Base-by-base conservation (phyloP, 2,888 invertebrate species). In the Rhynchonema sp. region DNA sequence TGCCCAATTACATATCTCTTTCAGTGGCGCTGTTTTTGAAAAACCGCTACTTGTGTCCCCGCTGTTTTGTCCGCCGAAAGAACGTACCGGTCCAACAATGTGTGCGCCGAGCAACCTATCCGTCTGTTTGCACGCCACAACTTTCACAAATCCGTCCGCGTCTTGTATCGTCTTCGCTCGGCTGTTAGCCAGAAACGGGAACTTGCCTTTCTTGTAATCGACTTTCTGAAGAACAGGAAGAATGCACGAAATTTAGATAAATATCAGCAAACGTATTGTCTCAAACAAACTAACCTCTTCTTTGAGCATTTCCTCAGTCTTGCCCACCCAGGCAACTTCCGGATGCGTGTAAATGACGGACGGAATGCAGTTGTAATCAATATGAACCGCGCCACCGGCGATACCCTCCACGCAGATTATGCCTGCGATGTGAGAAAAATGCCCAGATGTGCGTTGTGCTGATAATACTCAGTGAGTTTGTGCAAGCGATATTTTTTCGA, bases 291-390 rank as follows among this genome's bases (percentile, higher is more conserved):
- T 17, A 9, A 77, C 84, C 76, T 87, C 92, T 69, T 86, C 85
- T 73, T 98, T 98, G 9, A 98, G 82, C 72, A 88, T 86, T 74
- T 94, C 92, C 74, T 94, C 94, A 1, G 84, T 79, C 74, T 88
- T 87, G 61, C 94, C 94, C 30, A 94, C 90, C 98, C 98, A 99
- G 64, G 87, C 94, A 1, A 99, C 98, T 79, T 99, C 98, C 0
- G 98, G 98, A 74, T 91, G 85, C 2, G 98, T 98, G 79, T 99
- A 99, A 68, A 99, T 91, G n/a, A 99, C 98, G 30, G 92, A 94
- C 56, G 98, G 98, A 56, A 99, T 91, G 72, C 94, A 94, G 76
- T 98, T 94, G 77, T 99, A 99, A 78, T 99, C 96, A 67, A 99
- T 91, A 75, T 99, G 98, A 22, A 91, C 91, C 57, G 87, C 85